Evolutionary conservation across 2,888 invertebrate genomes (phyloP), one percentile per base, ranked within the genome.

Genomic region (Tipula lateralis): DNA sequence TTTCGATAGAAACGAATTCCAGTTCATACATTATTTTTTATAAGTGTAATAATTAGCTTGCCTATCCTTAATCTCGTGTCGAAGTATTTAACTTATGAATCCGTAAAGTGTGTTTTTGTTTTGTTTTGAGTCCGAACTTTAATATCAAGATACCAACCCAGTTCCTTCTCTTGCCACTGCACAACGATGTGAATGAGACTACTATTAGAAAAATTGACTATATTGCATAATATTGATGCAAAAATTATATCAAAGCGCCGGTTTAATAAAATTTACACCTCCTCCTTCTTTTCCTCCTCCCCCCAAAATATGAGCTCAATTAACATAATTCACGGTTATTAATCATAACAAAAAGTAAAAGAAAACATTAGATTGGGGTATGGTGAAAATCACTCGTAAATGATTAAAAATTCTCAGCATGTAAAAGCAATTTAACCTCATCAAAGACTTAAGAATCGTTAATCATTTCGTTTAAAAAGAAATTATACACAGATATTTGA

Each of bases 331-430:
- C 24, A 66, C 66, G 66, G 66, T 66, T 66, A 66, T 66, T 66
- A 66, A 66, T 66, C 66, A 66, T 66, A 66, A 66, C 1, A 66
- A 50, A 16, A 6, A 16, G 5, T 16, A 50, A 50, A 50, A 19
- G 66, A 24, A 66, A 24, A 66, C 16, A 50, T 66, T 66, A 19
- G 66, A 24, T 66, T 24, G 66, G 66, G 66, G 19, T 24, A 66
- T 66, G 66, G 66, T 66, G 66, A 66, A 66, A 66, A 66, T 66
- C 66, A 66, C 24, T 66, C 66, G 66, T 66, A 66, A 66, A 66
- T 66, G 66, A 66, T 66, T 66, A 66, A 66, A 66, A 66, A 66
- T 66, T 66, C 66, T 66, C 66, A 66, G 66, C 66, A 66, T 66
- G 66, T 66, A 66, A 66, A 66, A 66, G 66, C 66, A 66, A 66